Conservation (phyloP, 2,797 vertebrate species). For the Siniperca undulata region DNA sequence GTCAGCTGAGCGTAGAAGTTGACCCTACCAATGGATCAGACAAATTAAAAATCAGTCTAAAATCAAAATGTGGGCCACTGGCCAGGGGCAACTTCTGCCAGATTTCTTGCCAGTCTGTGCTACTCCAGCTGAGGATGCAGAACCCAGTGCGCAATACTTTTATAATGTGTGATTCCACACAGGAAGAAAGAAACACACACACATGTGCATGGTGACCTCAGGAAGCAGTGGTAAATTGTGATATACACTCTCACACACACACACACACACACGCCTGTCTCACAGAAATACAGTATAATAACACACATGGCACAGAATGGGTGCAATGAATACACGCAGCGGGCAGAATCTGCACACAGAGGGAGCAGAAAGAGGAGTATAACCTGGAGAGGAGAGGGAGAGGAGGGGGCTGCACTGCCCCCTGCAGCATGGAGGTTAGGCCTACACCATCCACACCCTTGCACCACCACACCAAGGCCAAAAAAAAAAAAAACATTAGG, state of each 20-base stretch:
- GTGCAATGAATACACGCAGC: constrained; percentile 50
- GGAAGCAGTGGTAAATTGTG: constrained; percentile 64
- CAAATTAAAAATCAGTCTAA: constrained; percentile 5
- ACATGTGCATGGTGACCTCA: constrained; percentile 66
- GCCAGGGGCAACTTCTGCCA: constrained; percentile 64
- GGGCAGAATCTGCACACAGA: constrained; percentile 62
- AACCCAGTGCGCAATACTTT: constrained; percentile 45
- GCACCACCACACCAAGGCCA: constrained; percentile 56
- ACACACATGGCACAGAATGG: constrained; percentile 34
- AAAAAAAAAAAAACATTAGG: constrained; percentile 37
- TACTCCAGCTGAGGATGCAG: constrained; percentile 48
- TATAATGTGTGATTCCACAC: constrained; percentile 65
- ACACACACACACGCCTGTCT: constrained; percentile 16
- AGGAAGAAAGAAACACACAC: constrained; percentile 61
- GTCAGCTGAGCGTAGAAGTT: constrained; percentile 64
- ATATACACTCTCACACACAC: constrained; percentile 17
- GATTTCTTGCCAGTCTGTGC: constrained; percentile 18
- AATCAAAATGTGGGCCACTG: constrained; percentile 28
- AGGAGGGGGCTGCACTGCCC: constrained; percentile 61
- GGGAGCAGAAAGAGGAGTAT: constrained; percentile 65
- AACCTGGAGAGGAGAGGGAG: constrained; percentile 80
- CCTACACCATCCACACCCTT: constrained; percentile 73
- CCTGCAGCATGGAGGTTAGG: constrained; percentile 71
- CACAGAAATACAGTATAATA: constrained; percentile 15
- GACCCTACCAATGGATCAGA: constrained; percentile 46